Percentiles rank a stretch among this genome's conserved stretches.
These are phyloP conservation scores for Allobates femoralis DNA, from an alignment of 2,797 vertebrate species.

Conservation along the genomic window DNA sequence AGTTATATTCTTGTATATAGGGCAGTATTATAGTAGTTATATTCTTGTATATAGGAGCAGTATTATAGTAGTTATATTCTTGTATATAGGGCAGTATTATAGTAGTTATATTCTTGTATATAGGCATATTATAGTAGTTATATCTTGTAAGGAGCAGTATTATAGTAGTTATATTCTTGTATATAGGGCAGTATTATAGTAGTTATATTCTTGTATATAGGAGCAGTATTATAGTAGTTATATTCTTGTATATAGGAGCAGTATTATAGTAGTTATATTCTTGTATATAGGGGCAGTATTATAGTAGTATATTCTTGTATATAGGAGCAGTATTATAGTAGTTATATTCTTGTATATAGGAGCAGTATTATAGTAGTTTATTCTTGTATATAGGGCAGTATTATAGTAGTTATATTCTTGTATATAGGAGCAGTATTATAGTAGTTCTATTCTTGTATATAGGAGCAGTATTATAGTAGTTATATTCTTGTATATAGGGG, in stretches of 20 bases:
- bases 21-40: slow-evolving; percentile 2
- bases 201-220: slow-evolving; percentile 1
- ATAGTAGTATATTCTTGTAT: background rate
- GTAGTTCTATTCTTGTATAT: too few species aligned
- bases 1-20: too few species aligned
- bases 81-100: too few species aligned
- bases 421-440: too few species aligned
- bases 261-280: slow-evolving; percentile 3
- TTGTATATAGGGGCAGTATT: background rate
- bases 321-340: slow-evolving; percentile 9
- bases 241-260: background rate
- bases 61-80: background rate
- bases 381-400: too few species aligned
- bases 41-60: background rate
- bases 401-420: too few species aligned
- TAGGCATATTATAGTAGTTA: too few species aligned
- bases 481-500: background rate
- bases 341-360: slow-evolving; percentile 1
- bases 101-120: too few species aligned
- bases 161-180: too few species aligned
- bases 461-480: slow-evolving; percentile 1
- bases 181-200: too few species aligned
- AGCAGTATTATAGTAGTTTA: slow-evolving; percentile 9
- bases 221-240: slow-evolving; percentile 1
- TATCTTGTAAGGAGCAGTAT: too few species aligned